Conservation (phyloP, 2,797 vertebrate species). For the Rhabdophis nuchalis region DNA sequence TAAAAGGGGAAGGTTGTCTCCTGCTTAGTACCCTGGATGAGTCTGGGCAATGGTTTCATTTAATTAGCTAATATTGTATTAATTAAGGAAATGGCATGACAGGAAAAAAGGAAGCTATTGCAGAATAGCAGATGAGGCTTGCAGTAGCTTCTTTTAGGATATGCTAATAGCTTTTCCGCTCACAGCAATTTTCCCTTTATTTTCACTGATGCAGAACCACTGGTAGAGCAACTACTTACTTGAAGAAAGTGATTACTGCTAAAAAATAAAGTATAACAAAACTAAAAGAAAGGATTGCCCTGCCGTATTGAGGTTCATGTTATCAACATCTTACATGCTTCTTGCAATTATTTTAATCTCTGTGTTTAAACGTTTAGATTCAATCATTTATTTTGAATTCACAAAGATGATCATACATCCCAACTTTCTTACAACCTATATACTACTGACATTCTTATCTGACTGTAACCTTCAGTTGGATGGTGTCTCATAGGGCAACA, state of each 20-base stretch:
- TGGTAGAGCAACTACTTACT: constrained; percentile 49
- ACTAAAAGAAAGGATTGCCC: constrained; percentile 54
- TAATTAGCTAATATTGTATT: constrained; percentile 37
- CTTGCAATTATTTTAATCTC: constrained; percentile 42
- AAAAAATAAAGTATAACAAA: constrained; percentile 60
- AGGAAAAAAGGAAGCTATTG: constrained; percentile 16
- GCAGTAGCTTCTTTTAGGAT: not conserved
- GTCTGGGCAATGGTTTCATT: constrained; percentile 26
- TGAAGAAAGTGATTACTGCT: constrained; percentile 63
- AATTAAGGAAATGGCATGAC: constrained; percentile 40
- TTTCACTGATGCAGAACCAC: constrained; percentile 54
- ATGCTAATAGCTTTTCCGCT: constrained; percentile 44
- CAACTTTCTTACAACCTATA: not conserved
- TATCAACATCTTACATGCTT: constrained; percentile 48
- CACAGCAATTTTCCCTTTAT: constrained; percentile 33
- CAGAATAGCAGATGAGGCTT: constrained; percentile 1
- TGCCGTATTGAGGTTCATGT: constrained; percentile 54
- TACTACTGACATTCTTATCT: not conserved
- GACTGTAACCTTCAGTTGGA: not conserved
- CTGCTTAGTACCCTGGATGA: not conserved
- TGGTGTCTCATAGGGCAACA: not conserved
- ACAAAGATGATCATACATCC: not conserved
- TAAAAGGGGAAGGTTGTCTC: constrained; percentile 23
- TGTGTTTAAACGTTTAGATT: not conserved
- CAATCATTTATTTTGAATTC: not conserved